A percentile compares a stretch with the other conserved stretches of the same genome.
Evolutionary conservation across 2,888 invertebrate genomes (phyloP).

Genomic region (Sipunculus nudus): DNA sequence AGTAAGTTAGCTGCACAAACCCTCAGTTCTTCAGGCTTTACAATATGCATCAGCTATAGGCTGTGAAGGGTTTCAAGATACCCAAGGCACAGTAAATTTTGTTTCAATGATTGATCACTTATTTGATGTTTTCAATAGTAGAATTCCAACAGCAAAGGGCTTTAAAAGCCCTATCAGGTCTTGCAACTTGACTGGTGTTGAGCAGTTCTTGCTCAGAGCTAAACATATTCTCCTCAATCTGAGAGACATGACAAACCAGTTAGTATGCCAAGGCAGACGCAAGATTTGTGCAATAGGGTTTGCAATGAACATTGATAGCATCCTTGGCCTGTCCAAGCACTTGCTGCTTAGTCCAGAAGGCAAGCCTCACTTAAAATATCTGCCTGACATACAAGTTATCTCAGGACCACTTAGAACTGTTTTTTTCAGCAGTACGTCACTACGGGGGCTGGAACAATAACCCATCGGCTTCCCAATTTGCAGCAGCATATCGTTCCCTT

Average conservation of each 20-base stretch:
- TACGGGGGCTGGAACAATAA: constrained; percentile 1
- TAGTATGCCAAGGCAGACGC: not conserved
- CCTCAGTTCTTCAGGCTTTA: not conserved
- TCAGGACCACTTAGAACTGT: constrained; percentile 9
- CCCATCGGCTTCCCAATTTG: constrained; percentile 2
- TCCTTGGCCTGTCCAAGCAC: not conserved
- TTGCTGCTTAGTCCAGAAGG: not conserved
- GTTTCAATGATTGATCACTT: not conserved
- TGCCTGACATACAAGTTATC: constrained; percentile 8
- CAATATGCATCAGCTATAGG: not conserved
- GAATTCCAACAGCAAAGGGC: not conserved
- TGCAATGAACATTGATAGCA: constrained; percentile 3
- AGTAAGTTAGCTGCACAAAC: constrained; percentile 2
- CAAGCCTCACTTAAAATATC: not conserved
- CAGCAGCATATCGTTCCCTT: constrained; percentile 2
- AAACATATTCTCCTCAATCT: not conserved
- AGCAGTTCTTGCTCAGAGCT: not conserved
- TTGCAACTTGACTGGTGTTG: not conserved
- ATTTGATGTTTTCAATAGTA: constrained; percentile 3
- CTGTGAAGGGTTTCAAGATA: not conserved
- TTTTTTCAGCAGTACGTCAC: not conserved
- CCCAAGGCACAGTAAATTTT: not conserved
- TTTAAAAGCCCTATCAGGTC: not conserved
- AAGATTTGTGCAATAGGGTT: constrained; percentile 2
- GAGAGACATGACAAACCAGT: not conserved